A percentile compares a stretch with the other conserved stretches of the same genome.
phyloP scores from a whole-genome alignment of 2,888 invertebrate genomes.

The Pheosia tremula region DNA sequence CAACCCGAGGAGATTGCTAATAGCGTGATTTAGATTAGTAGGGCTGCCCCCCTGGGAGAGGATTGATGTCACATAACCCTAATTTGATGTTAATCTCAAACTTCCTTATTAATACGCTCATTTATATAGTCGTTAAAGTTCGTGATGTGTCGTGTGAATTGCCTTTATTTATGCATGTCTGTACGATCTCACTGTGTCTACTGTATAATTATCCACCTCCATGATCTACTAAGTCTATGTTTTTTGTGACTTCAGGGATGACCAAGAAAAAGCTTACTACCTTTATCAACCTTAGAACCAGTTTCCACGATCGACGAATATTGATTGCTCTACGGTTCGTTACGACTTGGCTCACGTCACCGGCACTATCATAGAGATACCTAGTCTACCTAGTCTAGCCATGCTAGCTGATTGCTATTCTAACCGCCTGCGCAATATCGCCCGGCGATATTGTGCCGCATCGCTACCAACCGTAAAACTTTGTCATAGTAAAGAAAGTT shows the following conservation, averaged over 20 bases:
- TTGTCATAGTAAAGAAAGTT: not conserved
- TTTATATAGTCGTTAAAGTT: not conserved
- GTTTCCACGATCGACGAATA: slow-evolving; percentile 24
- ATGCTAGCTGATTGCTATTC: slow-evolving; percentile 65
- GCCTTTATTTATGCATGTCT: no score
- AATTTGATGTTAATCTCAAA: slow-evolving; percentile 41
- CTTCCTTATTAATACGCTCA: slow-evolving; percentile 22
- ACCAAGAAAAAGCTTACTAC: not conserved
- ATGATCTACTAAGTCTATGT: no score
- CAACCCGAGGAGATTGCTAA: slow-evolving; percentile 34
- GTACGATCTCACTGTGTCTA: no score
- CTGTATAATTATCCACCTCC: no score
- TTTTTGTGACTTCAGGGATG: no score
- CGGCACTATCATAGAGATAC: slow-evolving; percentile 55
- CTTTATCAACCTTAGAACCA: not conserved
- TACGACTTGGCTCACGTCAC: slow-evolving; percentile 50
- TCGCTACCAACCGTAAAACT: not conserved
- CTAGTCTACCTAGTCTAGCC: slow-evolving; percentile 48
- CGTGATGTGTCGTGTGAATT: no score
- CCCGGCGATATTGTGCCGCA: slow-evolving; percentile 50
- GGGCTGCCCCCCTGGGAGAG: slow-evolving; percentile 23
- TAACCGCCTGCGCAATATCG: slow-evolving; percentile 48
- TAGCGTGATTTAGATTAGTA: slow-evolving; percentile 41
- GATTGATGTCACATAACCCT: slow-evolving; percentile 29
- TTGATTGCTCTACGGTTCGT: slow-evolving; percentile 30